These are phyloP conservation scores for Gobio occitaniae DNA, from an alignment of 2,797 vertebrate species.

Conservation along the genomic window DNA sequence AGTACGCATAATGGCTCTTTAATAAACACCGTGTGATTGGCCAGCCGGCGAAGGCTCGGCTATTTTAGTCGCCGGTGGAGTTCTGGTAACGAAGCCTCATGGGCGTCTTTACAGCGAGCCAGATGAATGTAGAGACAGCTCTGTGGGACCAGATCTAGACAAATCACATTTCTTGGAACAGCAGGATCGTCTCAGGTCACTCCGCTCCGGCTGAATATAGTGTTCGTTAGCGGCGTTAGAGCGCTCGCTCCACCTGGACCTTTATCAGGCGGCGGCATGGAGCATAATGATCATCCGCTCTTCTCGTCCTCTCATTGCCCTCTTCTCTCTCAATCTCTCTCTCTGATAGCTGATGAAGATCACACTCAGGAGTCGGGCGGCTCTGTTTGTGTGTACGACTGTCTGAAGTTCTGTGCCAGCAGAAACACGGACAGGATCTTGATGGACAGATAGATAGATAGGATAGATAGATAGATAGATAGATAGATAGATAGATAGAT, in stretches of 20 bases:
- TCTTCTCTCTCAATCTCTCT: slow-evolving; percentile 17
- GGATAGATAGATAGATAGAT: too few relatives aligned
- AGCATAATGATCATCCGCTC: slow-evolving; percentile 75
- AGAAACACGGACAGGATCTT: slow-evolving; percentile 92
- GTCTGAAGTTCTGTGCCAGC: slow-evolving; percentile 91
- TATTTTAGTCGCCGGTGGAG: slow-evolving; percentile 21
- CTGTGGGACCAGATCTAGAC: slow-evolving; percentile 3
- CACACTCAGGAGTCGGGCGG: slow-evolving; percentile 62
- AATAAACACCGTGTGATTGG: slow-evolving; percentile 50
- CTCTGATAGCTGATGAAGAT: slow-evolving; percentile 64
- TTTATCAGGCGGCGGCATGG: slow-evolving; percentile 74
- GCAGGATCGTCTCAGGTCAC: slow-evolving; percentile 20
- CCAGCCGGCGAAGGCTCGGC: slow-evolving; percentile 32
- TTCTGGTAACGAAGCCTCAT: slow-evolving; percentile 45
- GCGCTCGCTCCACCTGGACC: slow-evolving; percentile 72
- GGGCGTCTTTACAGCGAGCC: slow-evolving; percentile 30
- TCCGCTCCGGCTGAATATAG: neutral
- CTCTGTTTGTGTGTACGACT: slow-evolving; percentile 74
- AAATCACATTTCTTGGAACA: neutral
- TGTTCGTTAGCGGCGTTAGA: slow-evolving; percentile 33
- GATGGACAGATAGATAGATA: too few relatives aligned
- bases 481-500: too few relatives aligned
- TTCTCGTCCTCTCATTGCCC: slow-evolving; percentile 47
- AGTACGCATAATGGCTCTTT: slow-evolving; percentile 56
- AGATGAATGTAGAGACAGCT: slow-evolving; percentile 36